phyloP scores from a whole-genome alignment of 1,140 invertebrate species.

The Heliconius melpomene region DNA sequence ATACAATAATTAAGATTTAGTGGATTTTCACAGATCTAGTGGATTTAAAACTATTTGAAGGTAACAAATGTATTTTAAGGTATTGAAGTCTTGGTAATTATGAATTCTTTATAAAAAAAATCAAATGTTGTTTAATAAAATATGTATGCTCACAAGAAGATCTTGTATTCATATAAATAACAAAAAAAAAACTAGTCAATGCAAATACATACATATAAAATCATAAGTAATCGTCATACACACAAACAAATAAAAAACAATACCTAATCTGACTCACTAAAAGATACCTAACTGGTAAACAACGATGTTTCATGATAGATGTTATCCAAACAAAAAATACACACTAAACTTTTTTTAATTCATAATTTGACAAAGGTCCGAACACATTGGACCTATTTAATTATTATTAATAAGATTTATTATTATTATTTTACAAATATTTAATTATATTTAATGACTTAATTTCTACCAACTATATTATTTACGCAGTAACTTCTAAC shows the following conservation, averaged over 20 bases:
- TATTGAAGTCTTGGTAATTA: background rate
- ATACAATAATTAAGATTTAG: constrained; percentile 11
- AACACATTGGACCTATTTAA: background rate
- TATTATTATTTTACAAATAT: constrained; percentile 16
- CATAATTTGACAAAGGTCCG: background rate
- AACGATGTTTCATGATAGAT: constrained; percentile 45
- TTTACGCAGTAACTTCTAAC: background rate
- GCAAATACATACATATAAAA: constrained; percentile 24
- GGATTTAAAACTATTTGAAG: constrained; percentile 1
- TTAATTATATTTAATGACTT: background rate
- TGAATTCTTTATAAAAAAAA: background rate
- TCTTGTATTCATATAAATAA: constrained; percentile 21
- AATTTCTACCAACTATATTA: constrained; percentile 4
- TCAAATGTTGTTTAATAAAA: background rate
- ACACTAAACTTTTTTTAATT: background rate
- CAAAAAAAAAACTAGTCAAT: constrained; percentile 7
- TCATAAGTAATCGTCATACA: constrained; percentile 22
- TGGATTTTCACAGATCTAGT: constrained; percentile 27
- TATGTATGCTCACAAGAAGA: background rate
- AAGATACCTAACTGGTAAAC: constrained; percentile 59
- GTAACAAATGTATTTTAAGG: background rate
- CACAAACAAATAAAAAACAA: constrained; percentile 35
- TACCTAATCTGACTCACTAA: constrained; percentile 29
- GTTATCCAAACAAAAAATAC: constrained; percentile 42
- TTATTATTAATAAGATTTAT: background rate